Conservation (phyloP, 2,888 invertebrate genomes). For the Epistrophe grossulariae region DNA sequence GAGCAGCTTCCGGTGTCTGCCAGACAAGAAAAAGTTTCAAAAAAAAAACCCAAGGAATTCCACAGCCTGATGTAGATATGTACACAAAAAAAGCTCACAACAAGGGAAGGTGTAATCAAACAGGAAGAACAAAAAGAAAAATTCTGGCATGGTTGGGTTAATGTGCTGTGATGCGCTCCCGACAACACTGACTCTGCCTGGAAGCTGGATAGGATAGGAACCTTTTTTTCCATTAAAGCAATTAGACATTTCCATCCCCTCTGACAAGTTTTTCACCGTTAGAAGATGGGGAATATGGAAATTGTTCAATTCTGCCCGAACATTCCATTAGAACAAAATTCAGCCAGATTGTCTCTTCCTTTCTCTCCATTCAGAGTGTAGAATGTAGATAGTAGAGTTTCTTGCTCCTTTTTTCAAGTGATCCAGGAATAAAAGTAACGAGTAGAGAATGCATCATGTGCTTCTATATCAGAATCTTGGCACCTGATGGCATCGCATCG, state of each 20-base stretch:
- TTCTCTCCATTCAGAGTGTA: neutral
- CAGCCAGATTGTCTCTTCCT: slow-evolving; percentile 15
- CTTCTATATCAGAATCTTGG: slow-evolving; percentile 48
- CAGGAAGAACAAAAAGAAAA: slow-evolving; percentile 54
- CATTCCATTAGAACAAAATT: slow-evolving; percentile 27
- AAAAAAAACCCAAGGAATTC: slow-evolving; percentile 19
- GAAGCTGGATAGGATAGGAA: slow-evolving; percentile 35
- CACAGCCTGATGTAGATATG: neutral
- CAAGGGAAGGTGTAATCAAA: slow-evolving; percentile 52
- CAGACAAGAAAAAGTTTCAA: slow-evolving; percentile 55
- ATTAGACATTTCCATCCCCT: slow-evolving; percentile 53
- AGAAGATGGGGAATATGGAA: slow-evolving; percentile 21
- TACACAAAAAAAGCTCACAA: slow-evolving; percentile 15
- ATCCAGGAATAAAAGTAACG: slow-evolving; percentile 38
- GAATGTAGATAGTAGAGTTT: slow-evolving; percentile 6
- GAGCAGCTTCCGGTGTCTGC: slow-evolving; percentile 57
- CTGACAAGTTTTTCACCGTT: slow-evolving; percentile 7
- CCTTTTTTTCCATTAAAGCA: slow-evolving; percentile 66
- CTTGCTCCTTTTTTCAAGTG: slow-evolving; percentile 44
- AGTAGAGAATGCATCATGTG: slow-evolving; percentile 43
- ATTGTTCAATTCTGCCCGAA: slow-evolving; percentile 42
- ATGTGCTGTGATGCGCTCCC: slow-evolving; percentile 43
- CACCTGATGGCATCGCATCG: slow-evolving; percentile 49
- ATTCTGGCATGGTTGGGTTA: slow-evolving; percentile 60
- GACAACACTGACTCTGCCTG: neutral